phyloP scores from a whole-genome alignment of 2,888 invertebrate genomes.

The Ceramica pisi region DNA sequence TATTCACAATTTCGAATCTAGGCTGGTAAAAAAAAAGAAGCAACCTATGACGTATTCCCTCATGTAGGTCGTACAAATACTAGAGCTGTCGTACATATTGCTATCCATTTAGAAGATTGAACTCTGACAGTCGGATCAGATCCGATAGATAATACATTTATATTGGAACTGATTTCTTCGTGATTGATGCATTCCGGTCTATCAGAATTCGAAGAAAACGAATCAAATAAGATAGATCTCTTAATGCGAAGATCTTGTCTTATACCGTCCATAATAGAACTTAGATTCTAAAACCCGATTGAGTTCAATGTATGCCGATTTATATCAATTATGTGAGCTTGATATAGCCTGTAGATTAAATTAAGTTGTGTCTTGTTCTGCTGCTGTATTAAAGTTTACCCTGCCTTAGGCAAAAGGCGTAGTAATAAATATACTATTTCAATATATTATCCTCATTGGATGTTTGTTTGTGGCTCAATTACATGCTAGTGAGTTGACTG shows the following conservation, averaged over 20 bases:
- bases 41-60: slow-evolving; percentile 27
- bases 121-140: slow-evolving; percentile 59
- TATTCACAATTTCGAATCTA: slow-evolving; percentile 12
- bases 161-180: slow-evolving; percentile 59
- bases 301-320: slow-evolving; percentile 58
- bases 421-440: slow-evolving; percentile 42
- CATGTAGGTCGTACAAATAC: slow-evolving; percentile 56
- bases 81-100: slow-evolving; percentile 51
- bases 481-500: neutral
- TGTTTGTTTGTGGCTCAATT: slow-evolving; percentile 48
- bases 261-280: slow-evolving; percentile 39
- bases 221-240: slow-evolving; percentile 42
- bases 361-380: slow-evolving; percentile 43
- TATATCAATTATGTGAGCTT: slow-evolving; percentile 56
- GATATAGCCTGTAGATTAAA: slow-evolving; percentile 55
- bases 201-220: slow-evolving; percentile 54
- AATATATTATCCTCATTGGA: slow-evolving; percentile 36
- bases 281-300: slow-evolving; percentile 42
- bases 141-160: slow-evolving; percentile 57
- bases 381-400: slow-evolving; percentile 54
- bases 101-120: slow-evolving; percentile 65
- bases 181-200: slow-evolving; percentile 58
- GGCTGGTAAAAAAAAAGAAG: slow-evolving; percentile 23
- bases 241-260: slow-evolving; percentile 53
- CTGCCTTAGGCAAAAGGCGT: slow-evolving; percentile 34